Evolutionary conservation across 2,888 invertebrate genomes (phyloP).

Genomic region (Muschampia plurimacula): DNA sequence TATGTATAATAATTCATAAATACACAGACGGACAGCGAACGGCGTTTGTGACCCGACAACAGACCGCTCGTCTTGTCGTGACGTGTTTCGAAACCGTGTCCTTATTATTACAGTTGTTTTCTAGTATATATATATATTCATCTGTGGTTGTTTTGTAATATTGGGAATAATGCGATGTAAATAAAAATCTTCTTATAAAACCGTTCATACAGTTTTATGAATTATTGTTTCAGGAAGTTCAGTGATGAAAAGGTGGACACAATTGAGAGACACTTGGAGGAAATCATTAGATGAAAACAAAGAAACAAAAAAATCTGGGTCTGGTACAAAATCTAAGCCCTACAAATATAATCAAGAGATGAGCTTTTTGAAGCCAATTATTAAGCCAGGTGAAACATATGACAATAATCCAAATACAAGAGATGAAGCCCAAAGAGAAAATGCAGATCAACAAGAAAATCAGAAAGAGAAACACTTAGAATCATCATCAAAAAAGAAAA

Average conservation of each 20-base stretch:
- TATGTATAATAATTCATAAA: neutral
- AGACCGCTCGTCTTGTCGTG: constrained; percentile 9
- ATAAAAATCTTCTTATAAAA: constrained; percentile 12
- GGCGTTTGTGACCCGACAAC: neutral
- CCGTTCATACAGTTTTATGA: constrained; percentile 21
- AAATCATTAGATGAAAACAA: constrained; percentile 19
- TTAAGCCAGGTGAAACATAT: constrained; percentile 8
- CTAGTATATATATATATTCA: constrained; percentile 11
- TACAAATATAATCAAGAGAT: constrained; percentile 15
- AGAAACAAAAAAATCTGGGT: constrained; percentile 25
- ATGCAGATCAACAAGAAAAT: constrained; percentile 23
- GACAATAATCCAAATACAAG: constrained; percentile 20
- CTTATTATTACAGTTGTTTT: constrained; percentile 7
- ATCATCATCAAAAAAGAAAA: constrained; percentile 24
- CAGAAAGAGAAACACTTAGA: constrained; percentile 20
- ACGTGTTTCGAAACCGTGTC: constrained; percentile 3
- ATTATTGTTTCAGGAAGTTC: constrained; percentile 21
- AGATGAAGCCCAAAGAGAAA: constrained; percentile 18
- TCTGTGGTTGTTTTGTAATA: constrained; percentile 4
- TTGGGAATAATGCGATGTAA: constrained; percentile 9
- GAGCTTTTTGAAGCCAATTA: constrained; percentile 8
- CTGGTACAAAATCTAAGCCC: constrained; percentile 22
- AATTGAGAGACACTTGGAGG: constrained; percentile 22
- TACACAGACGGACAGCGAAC: neutral
- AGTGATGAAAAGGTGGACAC: constrained; percentile 22